Percentiles rank a stretch among this genome's conserved stretches.
Conservation (phyloP, 2,113 vertebrate species). For the Forbesichthys agassizii region DNA sequence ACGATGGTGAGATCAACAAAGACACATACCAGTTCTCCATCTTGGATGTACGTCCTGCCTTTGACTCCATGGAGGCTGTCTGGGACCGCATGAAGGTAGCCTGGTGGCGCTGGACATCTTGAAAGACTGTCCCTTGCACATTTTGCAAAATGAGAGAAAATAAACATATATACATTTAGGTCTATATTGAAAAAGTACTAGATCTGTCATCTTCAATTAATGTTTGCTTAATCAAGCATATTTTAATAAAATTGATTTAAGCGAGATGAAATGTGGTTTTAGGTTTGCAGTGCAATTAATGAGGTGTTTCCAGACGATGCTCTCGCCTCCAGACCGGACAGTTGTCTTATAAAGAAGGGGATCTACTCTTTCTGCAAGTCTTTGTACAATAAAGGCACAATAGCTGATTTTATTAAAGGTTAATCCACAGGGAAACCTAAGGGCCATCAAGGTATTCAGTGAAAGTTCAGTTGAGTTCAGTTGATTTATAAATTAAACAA, state of each 20-base stretch:
- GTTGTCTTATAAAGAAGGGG: not conserved
- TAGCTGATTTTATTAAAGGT: not conserved
- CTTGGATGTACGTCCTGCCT: constrained; percentile 91
- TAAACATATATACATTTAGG: not conserved
- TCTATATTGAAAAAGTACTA: not conserved
- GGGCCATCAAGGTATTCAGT: no score
- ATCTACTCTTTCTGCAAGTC: not conserved
- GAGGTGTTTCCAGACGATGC: no score
- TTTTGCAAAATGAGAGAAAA: not conserved
- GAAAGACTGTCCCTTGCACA: constrained; percentile 26
- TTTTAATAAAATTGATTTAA: not conserved
- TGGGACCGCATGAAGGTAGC: constrained; percentile 96
- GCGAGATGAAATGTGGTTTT: not conserved
- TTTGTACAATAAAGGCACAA: not conserved
- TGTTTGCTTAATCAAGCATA: not conserved
- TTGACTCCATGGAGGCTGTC: constrained; percentile 86
- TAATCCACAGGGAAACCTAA: no score
- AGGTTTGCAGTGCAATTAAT: not conserved
- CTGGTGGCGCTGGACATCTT: constrained; percentile 96
- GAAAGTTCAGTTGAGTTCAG: no score
- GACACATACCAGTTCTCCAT: constrained; percentile 88
- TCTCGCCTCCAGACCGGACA: no score
- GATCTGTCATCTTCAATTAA: not conserved
- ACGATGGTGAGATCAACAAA: constrained; percentile 85
- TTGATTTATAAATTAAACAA: no score